Base-by-base conservation (phyloP, 2,797 vertebrate species). In the Lycodopsis pacificus region DNA sequence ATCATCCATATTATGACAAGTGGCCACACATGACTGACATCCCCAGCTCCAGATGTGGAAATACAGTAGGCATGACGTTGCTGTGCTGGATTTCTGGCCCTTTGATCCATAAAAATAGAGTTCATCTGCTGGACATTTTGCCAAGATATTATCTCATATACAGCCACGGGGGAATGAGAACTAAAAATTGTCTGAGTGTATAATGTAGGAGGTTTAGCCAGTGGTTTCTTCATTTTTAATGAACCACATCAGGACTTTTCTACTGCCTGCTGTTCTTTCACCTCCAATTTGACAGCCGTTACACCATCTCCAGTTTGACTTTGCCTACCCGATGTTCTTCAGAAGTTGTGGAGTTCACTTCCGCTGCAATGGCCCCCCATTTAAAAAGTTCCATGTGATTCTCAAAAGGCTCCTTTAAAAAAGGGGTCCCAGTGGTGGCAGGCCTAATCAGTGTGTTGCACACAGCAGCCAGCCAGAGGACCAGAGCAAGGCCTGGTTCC, bases 41-140 rank as follows among this genome's bases (percentile, higher is more conserved):
- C 48, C 73, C 38, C 32, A 38, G 44, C 67, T 64, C 79, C 81
- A 91, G 83, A 89, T 82, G 79, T 87, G 75, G 30, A 81, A 89
- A 83, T 62, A 90, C 74, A 84, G 71, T 65, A 88, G 70, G 64
- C 68, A 69, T 72, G 40, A 84, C 20, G 58, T 67, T 46, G 61
- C 36, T 54, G 17, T 57, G 54, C 65, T 73, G 58, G 53, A 81
- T 88, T 86, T 79, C 64, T 57, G 59, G 38, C 36, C 65, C 80
- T 92, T 90, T 93, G 79, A 93, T 88, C 86, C 57, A 46, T 32
- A 79, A 83, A 73, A 77, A 90, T 66, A 19, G 49, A 83, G 73
- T 79, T 62, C 80, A 89, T 92, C 81, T 91, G 87, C 83, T 88
- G 49, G 71, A 80, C 53, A 76, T 67, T 71, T 79, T 44, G 22